Base-by-base conservation (phyloP, 2,113 vertebrate species). In the Rattus rattus region DNA sequence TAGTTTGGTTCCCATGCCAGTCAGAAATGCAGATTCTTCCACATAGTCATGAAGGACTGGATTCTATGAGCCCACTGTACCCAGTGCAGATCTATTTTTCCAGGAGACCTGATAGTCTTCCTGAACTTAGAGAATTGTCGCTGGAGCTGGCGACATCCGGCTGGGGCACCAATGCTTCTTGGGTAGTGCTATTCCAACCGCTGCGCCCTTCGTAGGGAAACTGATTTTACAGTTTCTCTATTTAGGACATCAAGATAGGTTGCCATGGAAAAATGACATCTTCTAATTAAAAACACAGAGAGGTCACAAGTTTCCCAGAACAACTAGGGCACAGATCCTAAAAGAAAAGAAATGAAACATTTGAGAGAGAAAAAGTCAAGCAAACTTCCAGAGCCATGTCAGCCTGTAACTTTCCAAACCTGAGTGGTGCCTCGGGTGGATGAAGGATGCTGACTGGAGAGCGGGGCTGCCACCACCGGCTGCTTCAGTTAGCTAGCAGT, bases 241-340 rank as follows among this genome's bases (percentile, higher is more conserved):
- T 98, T 98, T 98, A 98, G 47, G 56, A 98, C 97, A 98, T 98
- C 93, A 97, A 97, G 98, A 98, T 97, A 98, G 97, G 98, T 98
- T 98, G 97, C 98, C 96, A 98, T 98, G 98, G 98, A 98, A 98
- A 98, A 98, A 98, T 98, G 98, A 98, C 4, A 95, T 98, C 98
- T 98, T 98, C 98, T 98, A 98, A 99, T 99, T 98, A 99, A 98
- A 98, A 98, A 98, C 98, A 98, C 98, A 98, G 98, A 97, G 97
- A 98, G 98, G 98, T 99, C 98, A 98, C 98, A 98, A 98, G 98
- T 99, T 99, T 99, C 99, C 98, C 99, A 99, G 98, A 99, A 98
- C 97, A 97, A 98, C 95, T 69, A 98, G 98, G 98, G 98, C 98
- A 98, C 94, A 96, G 96, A 98, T 98, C 97, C 98, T 98, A 98